These are phyloP conservation scores for Tortricodes alternella DNA, from an alignment of 2,888 invertebrate species.

Conservation along the genomic window DNA sequence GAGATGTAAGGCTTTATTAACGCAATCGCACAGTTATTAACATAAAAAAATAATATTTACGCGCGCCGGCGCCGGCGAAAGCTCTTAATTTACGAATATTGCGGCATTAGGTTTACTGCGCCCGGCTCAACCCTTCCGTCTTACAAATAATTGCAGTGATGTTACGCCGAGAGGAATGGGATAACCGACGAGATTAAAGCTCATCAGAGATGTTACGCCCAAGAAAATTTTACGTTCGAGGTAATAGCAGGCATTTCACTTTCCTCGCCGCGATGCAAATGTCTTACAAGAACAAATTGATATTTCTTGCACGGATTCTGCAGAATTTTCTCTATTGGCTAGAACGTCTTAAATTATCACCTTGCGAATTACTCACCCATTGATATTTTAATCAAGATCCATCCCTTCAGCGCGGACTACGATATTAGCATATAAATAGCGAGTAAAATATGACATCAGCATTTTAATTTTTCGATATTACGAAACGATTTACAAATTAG, in stretches of 20 bases:
- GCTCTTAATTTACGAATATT: conserved; percentile 81
- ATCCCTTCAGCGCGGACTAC: conserved; percentile 58
- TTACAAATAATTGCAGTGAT: conserved; percentile 78
- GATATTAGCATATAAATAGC: conserved; percentile 80
- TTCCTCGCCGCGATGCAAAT: conserved; percentile 32
- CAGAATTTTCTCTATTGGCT: conserved; percentile 44
- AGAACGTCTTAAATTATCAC: conserved; percentile 51
- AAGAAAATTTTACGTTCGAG: conserved; percentile 62
- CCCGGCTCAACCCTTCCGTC: conserved; percentile 71
- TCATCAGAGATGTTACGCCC: conserved; percentile 68
- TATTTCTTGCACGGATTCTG: conserved; percentile 52
- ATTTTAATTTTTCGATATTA: conserved; percentile 82
- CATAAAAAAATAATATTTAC: conserved; percentile 83
- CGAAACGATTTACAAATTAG: conserved; percentile 82
- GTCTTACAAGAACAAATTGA: conserved; percentile 37
- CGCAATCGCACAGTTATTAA: conserved; percentile 79
- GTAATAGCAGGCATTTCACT: conserved; percentile 59
- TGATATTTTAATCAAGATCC: conserved; percentile 75
- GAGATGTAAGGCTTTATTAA: conserved; percentile 81
- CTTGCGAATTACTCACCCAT: conserved; percentile 71
- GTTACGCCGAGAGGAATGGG: conserved; percentile 71
- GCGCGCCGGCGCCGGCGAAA: conserved; percentile 57
- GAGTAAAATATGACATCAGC: conserved; percentile 81
- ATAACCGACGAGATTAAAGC: conserved; percentile 73
- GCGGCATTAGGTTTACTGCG: conserved; percentile 71